Evolutionary conservation across 2,113 vertebrate genomes (phyloP).

Genomic region (Microtus ochrogaster): DNA sequence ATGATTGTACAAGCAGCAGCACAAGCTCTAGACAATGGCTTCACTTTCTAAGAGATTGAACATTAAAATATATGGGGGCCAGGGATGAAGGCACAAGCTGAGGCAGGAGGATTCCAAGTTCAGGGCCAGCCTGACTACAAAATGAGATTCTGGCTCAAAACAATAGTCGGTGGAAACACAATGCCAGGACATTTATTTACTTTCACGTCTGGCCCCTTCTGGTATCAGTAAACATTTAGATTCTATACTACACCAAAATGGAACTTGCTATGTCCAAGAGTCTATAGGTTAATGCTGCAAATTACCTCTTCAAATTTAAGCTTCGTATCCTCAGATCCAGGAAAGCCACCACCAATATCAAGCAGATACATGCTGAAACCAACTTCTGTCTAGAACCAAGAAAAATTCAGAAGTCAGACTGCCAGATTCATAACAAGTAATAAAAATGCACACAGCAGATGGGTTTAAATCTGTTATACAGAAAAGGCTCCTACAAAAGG

Average conservation of each 20-base stretch:
- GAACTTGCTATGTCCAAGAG: not conserved
- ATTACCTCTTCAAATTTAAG: conserved; percentile 98
- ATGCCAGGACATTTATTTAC: not conserved
- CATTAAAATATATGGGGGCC: not conserved
- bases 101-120: not conserved
- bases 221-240: not conserved
- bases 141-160: not conserved
- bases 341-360: conserved; percentile 98
- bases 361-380: conserved; percentile 95
- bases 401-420: not conserved
- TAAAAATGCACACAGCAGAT: not conserved
- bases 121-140: not conserved
- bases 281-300: not conserved
- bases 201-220: not conserved
- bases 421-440: not conserved
- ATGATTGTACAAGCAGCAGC: not conserved
- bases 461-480: not conserved
- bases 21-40: not conserved
- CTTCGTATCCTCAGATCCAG: conserved; percentile 95
- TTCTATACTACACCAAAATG: not conserved
- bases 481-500: not conserved
- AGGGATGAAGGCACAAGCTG: not conserved
- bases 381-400: conserved; percentile 89
- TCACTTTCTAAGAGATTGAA: not conserved
- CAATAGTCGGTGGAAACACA: not conserved